Base-by-base conservation (phyloP, 1,140 invertebrate genomes). In the Paramacrobiotus metropolitanus region DNA sequence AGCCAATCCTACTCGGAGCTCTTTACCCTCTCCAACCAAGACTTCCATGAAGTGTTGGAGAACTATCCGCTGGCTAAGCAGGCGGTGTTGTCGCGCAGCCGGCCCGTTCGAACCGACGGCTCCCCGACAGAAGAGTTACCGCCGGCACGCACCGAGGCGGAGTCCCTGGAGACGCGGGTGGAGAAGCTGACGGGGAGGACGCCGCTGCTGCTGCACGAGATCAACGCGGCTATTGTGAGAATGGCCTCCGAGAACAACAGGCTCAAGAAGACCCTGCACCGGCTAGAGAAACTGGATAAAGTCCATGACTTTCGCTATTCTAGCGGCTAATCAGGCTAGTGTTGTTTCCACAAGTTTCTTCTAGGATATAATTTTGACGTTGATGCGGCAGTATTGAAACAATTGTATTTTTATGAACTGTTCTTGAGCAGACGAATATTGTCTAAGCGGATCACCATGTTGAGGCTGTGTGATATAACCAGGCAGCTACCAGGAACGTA, bases 1-100 rank as follows among this genome's bases (percentile, higher is more conserved):
- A 93, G 89, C 0, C 88, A 95, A 1, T 90, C 90, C 1, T 96
- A 95, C 68, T 89, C 89, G 0, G 91, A 95, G 70, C 76, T 96
- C 1, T 94, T 96, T 72, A 92, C 88, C 31, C 73, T 96, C 0
- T 93, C 89, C 0, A 77, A 89, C n/a, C 89, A 94, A 73, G 90
- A 94, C 68, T 88, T 95, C 0, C 70, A 55, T 15, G 48, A 55
- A 28, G 48, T 55, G 15, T 24, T 55, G 48, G 48, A 55, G 48
- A 55, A 24, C 48, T 55, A 20, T 55, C 48, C 48, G 48, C 24
- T 55, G 48, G 48, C 48, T 4, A 55, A 55, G 48, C 15, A 55
- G 48, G 48, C 48, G 15, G 15, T 55, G 15, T 15, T 55, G 15
- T 15, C 15, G 48, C 15, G 48, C 15, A 24, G 48, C 24, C 48